Percentiles rank a stretch among this genome's conserved stretches.
Evolutionary conservation across 2,797 vertebrate species (phyloP).

Genomic region (Sebastes itinus): DNA sequence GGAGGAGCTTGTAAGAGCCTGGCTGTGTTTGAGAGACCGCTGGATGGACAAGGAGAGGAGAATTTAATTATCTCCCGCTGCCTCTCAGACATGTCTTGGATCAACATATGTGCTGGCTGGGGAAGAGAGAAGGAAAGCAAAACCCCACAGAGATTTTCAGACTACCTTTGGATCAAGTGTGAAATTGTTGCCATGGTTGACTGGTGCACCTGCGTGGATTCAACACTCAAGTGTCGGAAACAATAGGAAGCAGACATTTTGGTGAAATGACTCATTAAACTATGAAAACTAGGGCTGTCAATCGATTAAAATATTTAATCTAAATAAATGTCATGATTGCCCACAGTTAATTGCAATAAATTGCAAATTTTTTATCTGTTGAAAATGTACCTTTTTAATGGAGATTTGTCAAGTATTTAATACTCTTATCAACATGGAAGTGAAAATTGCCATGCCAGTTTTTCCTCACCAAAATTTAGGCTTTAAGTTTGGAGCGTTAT

Average conservation of each 20-base stretch:
- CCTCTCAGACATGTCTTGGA: constrained; percentile 31
- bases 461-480: too few species aligned
- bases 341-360: too few species aligned
- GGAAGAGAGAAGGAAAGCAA: constrained; percentile 9
- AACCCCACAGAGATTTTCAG: constrained; percentile 29
- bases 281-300: not conserved
- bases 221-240: constrained; percentile 26
- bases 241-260: not conserved
- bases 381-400: too few species aligned
- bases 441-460: too few species aligned
- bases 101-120: constrained; percentile 18
- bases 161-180: constrained; percentile 35
- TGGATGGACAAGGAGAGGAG: constrained; percentile 33
- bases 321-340: too few species aligned
- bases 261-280: not conserved
- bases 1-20: constrained; percentile 8
- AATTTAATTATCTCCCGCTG: constrained; percentile 56
- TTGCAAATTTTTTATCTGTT: too few species aligned
- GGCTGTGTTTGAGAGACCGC: constrained; percentile 18
- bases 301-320: too few species aligned
- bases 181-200: constrained; percentile 60
- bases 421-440: too few species aligned
- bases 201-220: constrained; percentile 41
- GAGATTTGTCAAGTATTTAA: too few species aligned
- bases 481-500: too few species aligned